These are phyloP conservation scores for Rotaria magnacalcarata DNA, from an alignment of 2,888 invertebrate genomes.

Conservation along the genomic window DNA sequence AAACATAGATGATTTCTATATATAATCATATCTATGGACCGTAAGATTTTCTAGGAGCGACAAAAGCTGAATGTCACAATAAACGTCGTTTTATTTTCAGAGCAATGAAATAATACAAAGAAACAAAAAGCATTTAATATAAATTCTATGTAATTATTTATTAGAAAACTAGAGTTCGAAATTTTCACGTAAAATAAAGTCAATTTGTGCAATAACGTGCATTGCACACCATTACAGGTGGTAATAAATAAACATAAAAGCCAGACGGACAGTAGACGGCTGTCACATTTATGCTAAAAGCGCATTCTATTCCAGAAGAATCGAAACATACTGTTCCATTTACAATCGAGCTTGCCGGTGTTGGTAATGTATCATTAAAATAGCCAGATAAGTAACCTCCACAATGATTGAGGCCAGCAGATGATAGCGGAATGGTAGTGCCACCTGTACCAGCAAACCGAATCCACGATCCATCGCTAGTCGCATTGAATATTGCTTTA, in stretches of 20 bases:
- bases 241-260: not conserved
- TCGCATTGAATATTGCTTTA: not conserved
- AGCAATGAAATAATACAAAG: too few relatives aligned
- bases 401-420: not conserved
- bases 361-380: not conserved
- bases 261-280: not conserved
- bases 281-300: not conserved
- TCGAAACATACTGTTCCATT: not conserved
- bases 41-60: too few relatives aligned
- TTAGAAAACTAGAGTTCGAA: not conserved
- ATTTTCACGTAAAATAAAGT: not conserved
- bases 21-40: too few relatives aligned
- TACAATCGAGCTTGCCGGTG: not conserved
- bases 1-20: too few relatives aligned
- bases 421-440: not conserved
- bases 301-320: not conserved
- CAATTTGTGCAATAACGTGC: not conserved
- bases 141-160: not conserved
- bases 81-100: too few relatives aligned
- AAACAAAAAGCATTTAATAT: too few relatives aligned
- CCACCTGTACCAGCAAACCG: not conserved
- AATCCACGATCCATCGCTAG: not conserved
- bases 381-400: not conserved
- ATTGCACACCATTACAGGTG: not conserved
- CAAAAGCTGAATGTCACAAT: too few relatives aligned